Evolutionary conservation across 1,140 invertebrate genomes (phyloP).

Genomic region (Dendroctonus valens): DNA sequence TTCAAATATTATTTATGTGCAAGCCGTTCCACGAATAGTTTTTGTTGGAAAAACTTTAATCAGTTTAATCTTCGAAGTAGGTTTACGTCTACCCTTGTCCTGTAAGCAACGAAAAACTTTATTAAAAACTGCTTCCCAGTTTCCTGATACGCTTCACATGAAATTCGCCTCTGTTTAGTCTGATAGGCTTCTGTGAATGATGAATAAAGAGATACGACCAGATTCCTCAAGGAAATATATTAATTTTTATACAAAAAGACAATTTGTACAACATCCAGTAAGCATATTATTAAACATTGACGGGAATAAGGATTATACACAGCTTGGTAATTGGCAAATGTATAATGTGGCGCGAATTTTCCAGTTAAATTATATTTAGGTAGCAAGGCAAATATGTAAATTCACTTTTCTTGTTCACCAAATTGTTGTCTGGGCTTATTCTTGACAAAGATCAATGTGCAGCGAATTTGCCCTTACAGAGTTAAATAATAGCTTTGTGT

Average conservation of each 20-base stretch:
- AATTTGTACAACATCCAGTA: too few species aligned
- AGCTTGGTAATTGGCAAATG: too few species aligned
- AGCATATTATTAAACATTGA: too few species aligned
- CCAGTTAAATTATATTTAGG: too few species aligned
- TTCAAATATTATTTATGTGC: slow-evolving; percentile 26
- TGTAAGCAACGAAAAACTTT: slow-evolving; percentile 24
- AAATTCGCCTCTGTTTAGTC: slow-evolving; percentile 22
- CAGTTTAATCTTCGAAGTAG: slow-evolving; percentile 29
- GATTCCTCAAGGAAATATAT: not conserved
- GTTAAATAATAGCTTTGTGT: slow-evolving; percentile 22
- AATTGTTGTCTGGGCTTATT: slow-evolving; percentile 9
- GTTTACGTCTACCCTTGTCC: slow-evolving; percentile 29
- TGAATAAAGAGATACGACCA: slow-evolving; percentile 9
- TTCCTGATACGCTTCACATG: slow-evolving; percentile 24
- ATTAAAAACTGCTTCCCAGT: slow-evolving; percentile 29
- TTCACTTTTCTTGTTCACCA: slow-evolving; percentile 6
- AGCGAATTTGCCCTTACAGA: slow-evolving; percentile 13
- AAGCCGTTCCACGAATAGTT: slow-evolving; percentile 14
- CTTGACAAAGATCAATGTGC: slow-evolving; percentile 23
- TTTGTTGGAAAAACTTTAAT: slow-evolving; percentile 26
- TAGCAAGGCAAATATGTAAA: not conserved
- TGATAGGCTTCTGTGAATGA: slow-evolving; percentile 25
- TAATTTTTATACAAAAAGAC: too few species aligned
- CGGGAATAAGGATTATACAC: too few species aligned
- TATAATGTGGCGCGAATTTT: too few species aligned